These are phyloP conservation scores for Dicyrtomina minuta DNA, from an alignment of 2,888 invertebrate genomes.

Conservation along the genomic window DNA sequence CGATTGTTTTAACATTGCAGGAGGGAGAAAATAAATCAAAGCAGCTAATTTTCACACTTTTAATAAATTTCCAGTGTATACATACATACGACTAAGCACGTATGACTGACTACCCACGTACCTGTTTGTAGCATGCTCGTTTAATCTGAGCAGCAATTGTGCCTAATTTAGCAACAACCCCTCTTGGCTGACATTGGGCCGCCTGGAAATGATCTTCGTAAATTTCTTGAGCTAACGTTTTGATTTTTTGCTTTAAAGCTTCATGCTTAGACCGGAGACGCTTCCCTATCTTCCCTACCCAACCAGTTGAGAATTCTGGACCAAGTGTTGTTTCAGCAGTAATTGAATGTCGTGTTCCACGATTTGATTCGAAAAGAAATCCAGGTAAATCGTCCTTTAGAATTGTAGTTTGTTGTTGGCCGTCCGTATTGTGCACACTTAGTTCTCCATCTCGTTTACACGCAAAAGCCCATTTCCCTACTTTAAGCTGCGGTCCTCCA, in stretches of 20 bases:
- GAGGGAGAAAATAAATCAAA: no score
- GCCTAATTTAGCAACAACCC: constrained; percentile 80
- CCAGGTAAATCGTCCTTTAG: constrained; percentile 91
- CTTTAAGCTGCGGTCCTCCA: constrained; percentile 74
- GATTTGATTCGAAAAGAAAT: constrained; percentile 95
- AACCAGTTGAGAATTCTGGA: constrained; percentile 79
- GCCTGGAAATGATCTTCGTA: constrained; percentile 83
- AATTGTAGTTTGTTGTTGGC: constrained; percentile 78
- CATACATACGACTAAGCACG: no score
- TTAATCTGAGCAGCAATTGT: constrained; percentile 81
- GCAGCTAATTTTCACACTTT: no score
- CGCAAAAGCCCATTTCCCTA: constrained; percentile 93
- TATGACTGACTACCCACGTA: constrained; percentile 54
- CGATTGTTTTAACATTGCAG: no score
- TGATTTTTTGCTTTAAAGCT: constrained; percentile 76
- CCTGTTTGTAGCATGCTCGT: constrained; percentile 71
- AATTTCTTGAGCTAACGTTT: constrained; percentile 74
- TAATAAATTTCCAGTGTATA: no score
- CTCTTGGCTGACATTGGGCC: constrained; percentile 89
- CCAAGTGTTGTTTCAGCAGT: constrained; percentile 94
- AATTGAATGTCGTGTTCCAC: constrained; percentile 94
- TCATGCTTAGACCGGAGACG: constrained; percentile 77
- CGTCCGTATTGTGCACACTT: constrained; percentile 92
- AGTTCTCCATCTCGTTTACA: constrained; percentile 85
- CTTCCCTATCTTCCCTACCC: constrained; percentile 60